These are phyloP conservation scores for Myotis brandtii DNA, from an alignment of 2,113 vertebrate species.

Conservation along the genomic window DNA sequence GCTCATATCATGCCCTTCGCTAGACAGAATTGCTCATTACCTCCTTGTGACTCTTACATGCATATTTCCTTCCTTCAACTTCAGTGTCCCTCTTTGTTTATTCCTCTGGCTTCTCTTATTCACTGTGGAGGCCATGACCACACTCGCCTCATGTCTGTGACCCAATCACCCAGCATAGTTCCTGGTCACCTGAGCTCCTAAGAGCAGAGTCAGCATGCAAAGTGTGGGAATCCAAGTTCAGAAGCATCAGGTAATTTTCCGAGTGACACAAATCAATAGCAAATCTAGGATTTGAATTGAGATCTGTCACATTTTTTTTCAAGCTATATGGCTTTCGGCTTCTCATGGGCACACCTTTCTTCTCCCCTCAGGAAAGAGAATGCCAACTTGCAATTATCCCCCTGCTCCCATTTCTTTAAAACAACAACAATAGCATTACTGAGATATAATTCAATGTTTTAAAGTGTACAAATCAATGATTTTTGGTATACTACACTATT, in stretches of 20 bases:
- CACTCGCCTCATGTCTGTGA: background rate
- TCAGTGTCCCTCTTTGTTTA: background rate
- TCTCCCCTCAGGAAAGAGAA: background rate
- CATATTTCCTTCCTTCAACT: background rate
- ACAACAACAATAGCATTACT: background rate
- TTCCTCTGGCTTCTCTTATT: background rate
- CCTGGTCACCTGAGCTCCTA: background rate
- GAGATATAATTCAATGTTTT: background rate
- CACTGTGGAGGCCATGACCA: background rate
- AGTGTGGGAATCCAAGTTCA: background rate
- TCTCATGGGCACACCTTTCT: background rate
- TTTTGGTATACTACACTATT: background rate
- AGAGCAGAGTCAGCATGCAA: background rate
- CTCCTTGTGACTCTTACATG: background rate
- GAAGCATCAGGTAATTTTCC: background rate
- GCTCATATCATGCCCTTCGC: background rate
- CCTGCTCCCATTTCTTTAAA: background rate
- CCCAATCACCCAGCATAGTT: background rate
- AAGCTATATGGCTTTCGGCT: background rate
- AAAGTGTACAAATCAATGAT: background rate
- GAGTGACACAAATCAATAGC: background rate
- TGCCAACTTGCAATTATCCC: background rate
- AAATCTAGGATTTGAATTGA: background rate
- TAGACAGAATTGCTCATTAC: background rate
- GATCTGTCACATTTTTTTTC: background rate